Conservation (phyloP, 2,888 invertebrate genomes). For the Eupithecia tripunctaria region DNA sequence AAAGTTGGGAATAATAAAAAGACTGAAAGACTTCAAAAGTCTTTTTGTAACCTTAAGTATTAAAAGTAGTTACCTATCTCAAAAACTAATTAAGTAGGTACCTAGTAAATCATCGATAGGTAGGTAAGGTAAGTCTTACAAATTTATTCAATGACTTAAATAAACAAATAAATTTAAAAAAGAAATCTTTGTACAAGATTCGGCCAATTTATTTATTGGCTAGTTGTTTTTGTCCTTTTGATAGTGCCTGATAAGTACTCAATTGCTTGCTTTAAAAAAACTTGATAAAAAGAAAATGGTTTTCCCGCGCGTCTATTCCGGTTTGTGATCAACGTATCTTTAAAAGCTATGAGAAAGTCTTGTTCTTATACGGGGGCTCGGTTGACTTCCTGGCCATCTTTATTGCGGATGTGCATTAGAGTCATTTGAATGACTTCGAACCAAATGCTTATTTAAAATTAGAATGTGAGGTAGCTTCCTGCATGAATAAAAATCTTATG, state of each 20-base stretch:
- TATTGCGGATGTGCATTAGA: slow-evolving; percentile 26
- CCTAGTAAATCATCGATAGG: no score
- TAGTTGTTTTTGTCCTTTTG: no score
- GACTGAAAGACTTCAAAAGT: no score
- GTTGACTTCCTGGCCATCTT: slow-evolving; percentile 27
- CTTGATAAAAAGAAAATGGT: neutral
- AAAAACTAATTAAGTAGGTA: no score
- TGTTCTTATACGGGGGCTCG: slow-evolving; percentile 11
- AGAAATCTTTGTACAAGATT: no score
- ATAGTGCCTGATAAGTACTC: no score
- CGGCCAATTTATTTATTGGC: no score
- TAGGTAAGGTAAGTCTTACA: no score
- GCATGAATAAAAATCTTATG: neutral
- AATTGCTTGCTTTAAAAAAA: neutral
- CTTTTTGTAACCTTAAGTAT: neutral
- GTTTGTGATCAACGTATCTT: slow-evolving; percentile 8
- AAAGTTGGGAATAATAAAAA: neutral
- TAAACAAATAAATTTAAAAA: no score
- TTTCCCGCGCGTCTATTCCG: slow-evolving; percentile 8
- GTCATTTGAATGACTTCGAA: slow-evolving; percentile 19
- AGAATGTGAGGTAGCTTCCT: slow-evolving; percentile 2
- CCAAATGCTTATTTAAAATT: slow-evolving; percentile 8
- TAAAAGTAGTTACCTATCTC: neutral
- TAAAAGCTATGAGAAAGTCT: slow-evolving; percentile 21
- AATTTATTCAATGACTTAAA: no score